Evolutionary conservation across 2,888 invertebrate genomes (phyloP).

Genomic region (Sclerodermus sp.): DNA sequence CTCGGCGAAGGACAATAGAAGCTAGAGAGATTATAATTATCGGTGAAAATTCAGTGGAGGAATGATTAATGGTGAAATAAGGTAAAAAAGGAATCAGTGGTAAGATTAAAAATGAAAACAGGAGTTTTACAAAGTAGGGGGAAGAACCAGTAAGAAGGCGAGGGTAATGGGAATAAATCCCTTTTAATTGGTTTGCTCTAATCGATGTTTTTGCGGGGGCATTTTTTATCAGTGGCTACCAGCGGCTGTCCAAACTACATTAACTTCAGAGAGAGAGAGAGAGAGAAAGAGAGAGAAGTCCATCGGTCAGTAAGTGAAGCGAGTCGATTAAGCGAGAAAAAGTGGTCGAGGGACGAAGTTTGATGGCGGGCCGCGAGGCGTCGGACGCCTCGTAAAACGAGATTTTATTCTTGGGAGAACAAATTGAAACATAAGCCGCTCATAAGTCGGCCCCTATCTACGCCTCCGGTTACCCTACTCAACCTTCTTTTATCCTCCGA

Average conservation of each 20-base stretch:
- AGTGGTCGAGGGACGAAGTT: not conserved
- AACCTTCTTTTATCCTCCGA: too few species aligned
- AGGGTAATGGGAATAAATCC: too few species aligned
- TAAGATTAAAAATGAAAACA: too few species aligned
- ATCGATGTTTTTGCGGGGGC: too few species aligned
- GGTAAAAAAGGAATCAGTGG: too few species aligned
- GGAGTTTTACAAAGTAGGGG: too few species aligned
- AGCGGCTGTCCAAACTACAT: not conserved
- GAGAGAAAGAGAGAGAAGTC: not conserved
- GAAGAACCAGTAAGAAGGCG: too few species aligned
- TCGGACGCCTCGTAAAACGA: slow-evolving; percentile 35
- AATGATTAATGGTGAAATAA: too few species aligned
- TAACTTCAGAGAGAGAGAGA: not conserved
- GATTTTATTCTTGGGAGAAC: slow-evolving; percentile 39
- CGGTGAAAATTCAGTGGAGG: too few species aligned
- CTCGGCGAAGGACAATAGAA: too few species aligned
- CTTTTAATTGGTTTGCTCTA: too few species aligned
- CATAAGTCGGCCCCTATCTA: slow-evolving; percentile 34
- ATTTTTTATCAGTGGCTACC: not conserved
- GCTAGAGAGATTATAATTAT: too few species aligned
- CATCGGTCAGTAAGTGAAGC: not conserved
- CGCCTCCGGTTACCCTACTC: not conserved
- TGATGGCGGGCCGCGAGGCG: slow-evolving; percentile 17
- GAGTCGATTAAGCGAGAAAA: slow-evolving; percentile 8
- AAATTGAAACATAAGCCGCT: slow-evolving; percentile 44